Evolutionary conservation across 1,140 invertebrate species (phyloP), one percentile per base, ranked within the genome.

Genomic region (Coenobita brevimanus): DNA sequence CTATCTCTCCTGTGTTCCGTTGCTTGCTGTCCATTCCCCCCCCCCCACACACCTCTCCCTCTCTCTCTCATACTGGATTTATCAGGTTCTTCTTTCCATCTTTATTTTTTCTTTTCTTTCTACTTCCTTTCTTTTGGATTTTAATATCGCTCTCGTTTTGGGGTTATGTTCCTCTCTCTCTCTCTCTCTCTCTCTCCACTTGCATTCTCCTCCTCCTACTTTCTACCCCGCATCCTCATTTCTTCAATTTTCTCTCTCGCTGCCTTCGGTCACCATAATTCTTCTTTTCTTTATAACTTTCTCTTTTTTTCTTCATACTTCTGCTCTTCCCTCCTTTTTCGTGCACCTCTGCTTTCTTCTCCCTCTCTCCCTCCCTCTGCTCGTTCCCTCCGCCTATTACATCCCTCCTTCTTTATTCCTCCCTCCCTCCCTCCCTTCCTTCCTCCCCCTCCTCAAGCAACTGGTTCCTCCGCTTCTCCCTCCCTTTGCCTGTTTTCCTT

Each of bases 371-470:
- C 67, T 71, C 27, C 67, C 67, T 71, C 67, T 38, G 33, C 41
- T 38, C 67, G n/a, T n/a, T n/a, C n/a, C n/a, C n/a, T n/a, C n/a
- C n/a, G n/a, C n/a, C n/a, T 33, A 36, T 43, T 76, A 43, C 73
- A 36, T 76, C 73, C 43, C 73, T 41, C 43, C 73, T 24, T 76
- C 73, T 43, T 43, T 43, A 76, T 27, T 43, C 33, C 67, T 38
- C 36, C 36, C 41, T 38, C 41, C 30, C 67, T 30, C 67, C 24
- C 67, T 71, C 67, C 67, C 41, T 71, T 38, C 67, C 67, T 71
- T 38, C 67, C 67, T 71, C 64, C 62, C 15, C 67, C 67, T 71
- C 67, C 67, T 30, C 67, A 71, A 71, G 67, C 67, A 71, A 71
- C 41, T 71, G 67, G 41, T 71, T 38, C 67, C 67, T 71, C 67